Evolutionary conservation across 1,140 invertebrate species (phyloP), one percentile per base, ranked within the genome.

Genomic region (Atopsyche davidsoni): DNA sequence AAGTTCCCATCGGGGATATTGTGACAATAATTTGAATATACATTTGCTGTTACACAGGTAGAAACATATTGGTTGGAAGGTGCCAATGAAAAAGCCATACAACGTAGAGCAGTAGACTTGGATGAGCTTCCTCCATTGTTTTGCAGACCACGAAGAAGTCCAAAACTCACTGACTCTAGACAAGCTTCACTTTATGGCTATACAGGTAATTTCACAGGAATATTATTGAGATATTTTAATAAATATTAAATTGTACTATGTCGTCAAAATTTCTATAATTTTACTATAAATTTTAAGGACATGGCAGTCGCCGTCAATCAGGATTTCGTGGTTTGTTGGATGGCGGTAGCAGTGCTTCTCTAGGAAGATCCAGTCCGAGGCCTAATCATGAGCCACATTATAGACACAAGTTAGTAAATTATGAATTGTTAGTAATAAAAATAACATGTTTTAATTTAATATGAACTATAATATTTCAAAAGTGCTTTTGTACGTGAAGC

Each of bases 41-140:
- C n/a, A n/a, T n/a, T 16, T 45, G 22, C 14, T 34, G 3, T 21
- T 45, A 19, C 40, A 11, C 53, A 79, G 63, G 73, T 83, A 2
- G 64, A 84, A 57, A 96, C 93, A 0, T 95, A 89, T 65, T 98
- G 93, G 92, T 70, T 98, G 17, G 75, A 79, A 0, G 88, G 85
- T n/a, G 89, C 87, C 3, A 88, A 81, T 1, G 86, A 89, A 31
- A 79, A 80, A 57, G 86, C 88, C 4, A 83, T 94, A 61, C 82
- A 93, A 65, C 79, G 85, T 73, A 75, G 89, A 72, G 83, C 86
- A 63, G 85, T 93, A 55, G 83, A 92, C 65, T 76, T 90, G 57
- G 84, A 81, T 62, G 86, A 92, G 66, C 69, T 89, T 62, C 74
- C 77, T 14, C 80, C 86, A 0, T 64, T 89, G 16, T 89, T 89